Evolutionary conservation across 2,797 vertebrate species (phyloP), one percentile per base, ranked within the genome.

Genomic region (Tokudaia muenninki): DNA sequence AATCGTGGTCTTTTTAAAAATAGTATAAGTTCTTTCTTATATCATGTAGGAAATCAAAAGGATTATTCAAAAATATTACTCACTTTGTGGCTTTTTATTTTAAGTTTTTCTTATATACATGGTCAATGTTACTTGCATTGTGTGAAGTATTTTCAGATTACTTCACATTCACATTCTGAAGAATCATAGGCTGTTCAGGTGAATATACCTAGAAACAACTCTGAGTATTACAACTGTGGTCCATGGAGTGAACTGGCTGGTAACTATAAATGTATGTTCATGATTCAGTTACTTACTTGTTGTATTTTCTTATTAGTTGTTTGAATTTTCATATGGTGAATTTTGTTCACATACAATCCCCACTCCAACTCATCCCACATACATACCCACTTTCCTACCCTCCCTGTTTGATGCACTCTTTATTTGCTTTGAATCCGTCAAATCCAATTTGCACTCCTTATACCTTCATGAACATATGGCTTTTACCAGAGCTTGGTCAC

Each of bases 121-220:
- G 44, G 34, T 72, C 92, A 74, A 44, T 93, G 41, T 90, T 79
- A 93, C 24, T 37, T 5, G 94, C 52, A 84, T 91, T 81, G 50
- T 61, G 37, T 52, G 75, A 93, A 82, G 0, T 52, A 16, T 24
- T 89, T 91, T 91, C 72, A 72, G 29, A 84, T 67, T 67, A 67
- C 29, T 34, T 70, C 31, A 17, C 16, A n/a, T 95, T 90, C 70
- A 94, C 13, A 12, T 91, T 78, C 59, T 87, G n/a, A 37, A 44
- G 79, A 91, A 95, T 79, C 91, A 16, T 31, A 12, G 9, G 0
- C 1, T 90, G 12, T 83, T 94, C 44, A 72, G 4, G 11, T 19
- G 34, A 41, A 31, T 79, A 77, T 87, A 92, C n/a, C 37, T 77
- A 26, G 9, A 89, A 41, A 47, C 29, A 29, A 31, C 44, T 50